These are phyloP conservation scores for Bagarius yarrelli DNA, from an alignment of 2,113 vertebrate genomes.

Conservation along the genomic window DNA sequence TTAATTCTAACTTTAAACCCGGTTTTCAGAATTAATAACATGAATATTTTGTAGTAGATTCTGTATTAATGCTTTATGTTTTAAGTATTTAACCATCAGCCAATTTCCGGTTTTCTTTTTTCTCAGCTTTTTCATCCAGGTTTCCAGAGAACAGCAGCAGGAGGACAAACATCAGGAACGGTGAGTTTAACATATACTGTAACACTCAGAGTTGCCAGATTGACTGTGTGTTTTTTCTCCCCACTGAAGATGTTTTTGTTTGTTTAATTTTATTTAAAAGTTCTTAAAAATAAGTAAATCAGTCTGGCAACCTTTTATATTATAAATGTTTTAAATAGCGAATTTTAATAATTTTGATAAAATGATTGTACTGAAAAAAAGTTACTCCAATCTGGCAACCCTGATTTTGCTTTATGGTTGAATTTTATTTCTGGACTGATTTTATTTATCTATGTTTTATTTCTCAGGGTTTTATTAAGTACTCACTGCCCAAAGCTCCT, in stretches of 20 bases:
- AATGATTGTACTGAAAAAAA: not conserved
- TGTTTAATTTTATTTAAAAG: too few relatives aligned
- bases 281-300: too few relatives aligned
- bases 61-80: not conserved
- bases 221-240: too few relatives aligned
- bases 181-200: conserved; percentile 45
- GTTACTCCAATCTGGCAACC: not conserved
- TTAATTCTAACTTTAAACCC: not conserved
- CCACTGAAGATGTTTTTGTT: too few relatives aligned
- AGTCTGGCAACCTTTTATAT: too few relatives aligned
- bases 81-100: not conserved
- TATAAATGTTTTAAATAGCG: too few relatives aligned
- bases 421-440: not conserved
- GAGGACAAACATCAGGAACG: conserved; percentile 51
- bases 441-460: conserved; percentile 26
- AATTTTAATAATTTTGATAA: not conserved
- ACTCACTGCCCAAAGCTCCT: conserved; percentile 71
- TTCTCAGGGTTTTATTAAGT: conserved; percentile 67
- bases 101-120: not conserved
- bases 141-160: conserved; percentile 48
- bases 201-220: not conserved
- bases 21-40: not conserved
- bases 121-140: conserved; percentile 65
- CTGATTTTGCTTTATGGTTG: too few relatives aligned
- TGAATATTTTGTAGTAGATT: too few relatives aligned